phyloP scores from a whole-genome alignment of 2,797 vertebrate genomes.

The Trichosurus vulpecula region DNA sequence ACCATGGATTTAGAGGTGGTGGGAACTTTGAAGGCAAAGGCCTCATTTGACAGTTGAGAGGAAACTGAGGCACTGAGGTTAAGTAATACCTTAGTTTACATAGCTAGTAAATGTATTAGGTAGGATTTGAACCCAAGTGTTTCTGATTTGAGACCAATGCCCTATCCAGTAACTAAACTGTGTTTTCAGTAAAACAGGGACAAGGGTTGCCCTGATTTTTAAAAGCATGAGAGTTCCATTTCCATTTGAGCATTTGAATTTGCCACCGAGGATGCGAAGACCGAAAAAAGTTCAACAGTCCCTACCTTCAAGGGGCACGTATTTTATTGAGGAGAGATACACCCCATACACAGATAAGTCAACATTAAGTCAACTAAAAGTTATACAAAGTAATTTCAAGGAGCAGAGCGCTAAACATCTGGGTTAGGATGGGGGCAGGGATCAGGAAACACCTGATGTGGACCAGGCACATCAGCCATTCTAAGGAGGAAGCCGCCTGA shows the following conservation, averaged over 20 bases:
- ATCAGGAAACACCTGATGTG: not conserved
- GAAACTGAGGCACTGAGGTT: not conserved
- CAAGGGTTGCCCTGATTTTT: not conserved
- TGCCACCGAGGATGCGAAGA: not conserved
- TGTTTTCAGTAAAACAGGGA: not conserved
- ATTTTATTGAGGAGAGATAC: not conserved
- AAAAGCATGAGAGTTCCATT: not conserved
- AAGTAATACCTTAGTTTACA: not conserved
- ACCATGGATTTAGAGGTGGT: not conserved
- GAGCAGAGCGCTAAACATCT: too few species aligned
- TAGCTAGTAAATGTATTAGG: not conserved
- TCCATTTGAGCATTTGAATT: not conserved
- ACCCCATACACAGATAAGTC: not conserved
- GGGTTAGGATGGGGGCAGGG: not conserved
- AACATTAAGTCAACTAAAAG: not conserved
- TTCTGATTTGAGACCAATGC: not conserved
- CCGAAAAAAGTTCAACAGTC: not conserved
- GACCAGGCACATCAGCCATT: not conserved
- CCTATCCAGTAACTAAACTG: not conserved
- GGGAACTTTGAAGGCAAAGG: not conserved
- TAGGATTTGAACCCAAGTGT: not conserved
- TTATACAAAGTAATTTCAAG: not conserved
- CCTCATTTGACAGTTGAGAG: not conserved
- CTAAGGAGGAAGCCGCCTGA: not conserved
- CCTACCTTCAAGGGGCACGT: not conserved